Evolutionary conservation across 1,140 invertebrate species (phyloP), one percentile per base, ranked within the genome.

Genomic region (Drosophila pallidifrons): DNA sequence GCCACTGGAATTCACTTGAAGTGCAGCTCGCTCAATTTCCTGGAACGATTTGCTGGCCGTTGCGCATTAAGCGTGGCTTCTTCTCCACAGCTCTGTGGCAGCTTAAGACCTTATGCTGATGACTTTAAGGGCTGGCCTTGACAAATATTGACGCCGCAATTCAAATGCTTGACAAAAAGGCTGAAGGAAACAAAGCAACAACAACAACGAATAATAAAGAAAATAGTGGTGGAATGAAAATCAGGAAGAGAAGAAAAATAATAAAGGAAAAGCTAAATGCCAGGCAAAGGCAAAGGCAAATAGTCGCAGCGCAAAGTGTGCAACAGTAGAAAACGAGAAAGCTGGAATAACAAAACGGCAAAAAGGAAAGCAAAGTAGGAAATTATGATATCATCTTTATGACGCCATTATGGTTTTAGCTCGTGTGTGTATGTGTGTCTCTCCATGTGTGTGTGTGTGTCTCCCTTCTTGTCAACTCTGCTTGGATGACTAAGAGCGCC

Each of bases 311-410:
- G 61, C 47, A 61, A 75, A 75, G 58, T 63, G 66, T 69, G 71
- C 71, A 74, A 61, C 66, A 61, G 57, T 11, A 47, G 57, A 60
- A 47, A 38, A 32, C 47, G 47, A 61, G 47, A 61, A 51, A 57
- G 20, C 28, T 32, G 41, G 20, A 68, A 51, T 15, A 65, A 46
- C 30, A 43, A 67, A 47, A 52, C 16, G 55, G 58, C 57, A 66
- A 69, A 86, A 74, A 63, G 63, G 59, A 85, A 89, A 87, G 83
- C 68, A 87, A 87, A 87, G 80, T 78, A 79, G 82, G 79, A 86
- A 89, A 87, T 87, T 87, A 87, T 87, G 83, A 87, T 87, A 88
- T 87, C 83, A 87, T 87, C 85, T 87, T 87, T 87, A 87, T 87
- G 83, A 87, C 83, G 85, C 83, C 83, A 87, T 87, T 87, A 89